These are phyloP conservation scores for Tetraodon nigroviridis DNA, from an alignment of 2,113 vertebrate genomes.

Conservation along the genomic window DNA sequence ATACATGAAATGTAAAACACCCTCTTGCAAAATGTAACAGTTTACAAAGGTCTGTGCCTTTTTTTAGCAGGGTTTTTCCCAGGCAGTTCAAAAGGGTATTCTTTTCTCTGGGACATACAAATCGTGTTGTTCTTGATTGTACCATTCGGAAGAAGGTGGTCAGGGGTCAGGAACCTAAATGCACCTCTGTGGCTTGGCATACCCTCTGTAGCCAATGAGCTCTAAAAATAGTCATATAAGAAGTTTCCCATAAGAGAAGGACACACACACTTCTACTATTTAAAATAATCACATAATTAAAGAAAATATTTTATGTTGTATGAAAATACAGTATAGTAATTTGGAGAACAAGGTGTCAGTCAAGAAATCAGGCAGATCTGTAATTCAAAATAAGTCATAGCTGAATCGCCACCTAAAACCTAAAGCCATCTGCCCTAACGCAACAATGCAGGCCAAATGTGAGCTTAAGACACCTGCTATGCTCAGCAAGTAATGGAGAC, in stretches of 20 bases:
- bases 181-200: constrained; percentile 54
- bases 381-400: neutral
- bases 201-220: constrained; percentile 47
- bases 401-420: constrained; percentile 13
- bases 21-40: constrained; percentile 46
- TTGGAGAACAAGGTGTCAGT: neutral
- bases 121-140: constrained; percentile 68
- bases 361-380: neutral
- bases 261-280: neutral
- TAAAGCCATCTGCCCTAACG: constrained; percentile 42
- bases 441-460: constrained; percentile 40
- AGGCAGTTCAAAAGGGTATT: constrained; percentile 15
- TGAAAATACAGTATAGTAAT: too few relatives aligned
- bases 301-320: too few relatives aligned
- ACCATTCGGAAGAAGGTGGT: constrained; percentile 60
- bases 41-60: constrained; percentile 12
- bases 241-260: constrained; percentile 23
- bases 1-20: constrained; percentile 40
- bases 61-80: neutral
- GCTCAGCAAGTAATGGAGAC: constrained; percentile 37
- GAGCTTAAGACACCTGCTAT: constrained; percentile 51
- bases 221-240: constrained; percentile 60
- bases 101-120: constrained; percentile 34
- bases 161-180: constrained; percentile 54
- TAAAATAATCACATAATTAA: too few relatives aligned